These are phyloP conservation scores for Sinocyclocheilus grahami DNA, from an alignment of 2,113 vertebrate genomes.

Conservation along the genomic window DNA sequence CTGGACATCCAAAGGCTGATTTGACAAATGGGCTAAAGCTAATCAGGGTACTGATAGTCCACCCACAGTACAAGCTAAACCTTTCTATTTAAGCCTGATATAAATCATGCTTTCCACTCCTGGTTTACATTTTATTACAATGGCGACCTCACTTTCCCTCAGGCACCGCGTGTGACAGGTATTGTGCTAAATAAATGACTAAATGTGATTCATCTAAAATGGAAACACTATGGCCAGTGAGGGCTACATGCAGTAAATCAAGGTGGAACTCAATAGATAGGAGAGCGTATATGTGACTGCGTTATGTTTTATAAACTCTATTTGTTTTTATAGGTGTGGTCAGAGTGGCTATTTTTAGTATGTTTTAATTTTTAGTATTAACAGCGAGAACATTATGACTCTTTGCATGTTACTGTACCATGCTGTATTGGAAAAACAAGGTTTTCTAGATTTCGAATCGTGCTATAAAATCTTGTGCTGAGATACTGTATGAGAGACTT, in stretches of 20 bases:
- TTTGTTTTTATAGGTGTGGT: not conserved
- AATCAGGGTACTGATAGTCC: slow-evolving; percentile 22
- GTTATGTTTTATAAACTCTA: not conserved
- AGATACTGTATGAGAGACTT: not conserved
- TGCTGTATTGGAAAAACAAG: not conserved
- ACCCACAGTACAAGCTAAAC: not conserved
- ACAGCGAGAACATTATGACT: not conserved
- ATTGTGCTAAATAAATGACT: slow-evolving; percentile 42
- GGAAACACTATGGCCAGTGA: not conserved
- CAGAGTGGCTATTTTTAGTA: not conserved
- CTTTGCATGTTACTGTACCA: not conserved
- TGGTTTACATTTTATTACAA: slow-evolving; percentile 28
- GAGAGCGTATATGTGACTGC: not conserved
- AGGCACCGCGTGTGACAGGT: slow-evolving; percentile 45
- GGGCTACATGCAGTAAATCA: slow-evolving; percentile 2
- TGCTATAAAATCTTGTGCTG: not conserved
- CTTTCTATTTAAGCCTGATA: slow-evolving; percentile 30
- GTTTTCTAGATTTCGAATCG: not conserved
- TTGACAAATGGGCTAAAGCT: slow-evolving; percentile 1
- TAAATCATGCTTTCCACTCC: slow-evolving; percentile 47
- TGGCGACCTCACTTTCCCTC: slow-evolving; percentile 24
- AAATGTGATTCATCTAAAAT: slow-evolving; percentile 8
- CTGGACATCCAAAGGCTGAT: not conserved
- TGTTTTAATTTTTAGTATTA: not conserved
- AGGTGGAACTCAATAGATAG: not conserved